Conservation (phyloP, 2,797 vertebrate species). For the Brachyalestes nurse region DNA sequence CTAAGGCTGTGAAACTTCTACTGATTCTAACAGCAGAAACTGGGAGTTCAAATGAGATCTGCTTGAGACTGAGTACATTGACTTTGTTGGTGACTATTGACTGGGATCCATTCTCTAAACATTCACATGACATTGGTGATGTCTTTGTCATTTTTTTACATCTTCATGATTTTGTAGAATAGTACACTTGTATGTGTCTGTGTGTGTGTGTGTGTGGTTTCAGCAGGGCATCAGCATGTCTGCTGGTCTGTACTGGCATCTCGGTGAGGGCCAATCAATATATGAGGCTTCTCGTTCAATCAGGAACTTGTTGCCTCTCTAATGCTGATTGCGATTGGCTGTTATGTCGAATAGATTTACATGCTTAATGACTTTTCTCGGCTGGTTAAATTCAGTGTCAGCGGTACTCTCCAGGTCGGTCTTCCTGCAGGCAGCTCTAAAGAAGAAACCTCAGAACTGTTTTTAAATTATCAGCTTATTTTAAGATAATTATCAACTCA, state of each 20-base stretch:
- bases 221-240: neutral
- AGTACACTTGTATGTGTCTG: neutral
- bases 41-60: neutral
- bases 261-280: slow-evolving; percentile 11
- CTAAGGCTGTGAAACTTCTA: neutral
- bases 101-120: too few relatives aligned
- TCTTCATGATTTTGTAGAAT: neutral
- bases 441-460: neutral
- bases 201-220: neutral
- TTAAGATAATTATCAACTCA: neutral
- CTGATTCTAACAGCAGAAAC: neutral
- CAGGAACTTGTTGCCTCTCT: neutral
- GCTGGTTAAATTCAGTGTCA: neutral
- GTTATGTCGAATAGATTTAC: slow-evolving; percentile 17
- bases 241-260: neutral
- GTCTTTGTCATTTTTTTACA: neutral
- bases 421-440: neutral
- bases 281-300: neutral
- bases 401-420: neutral
- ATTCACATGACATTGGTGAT: too few relatives aligned
- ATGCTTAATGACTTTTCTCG: neutral
- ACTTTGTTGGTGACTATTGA: neutral
- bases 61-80: neutral
- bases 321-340: slow-evolving; percentile 6
- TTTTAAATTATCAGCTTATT: neutral